A percentile compares a stretch with the other conserved stretches of the same genome.
Conservation (phyloP, 2,113 vertebrate genomes). For the Bufo gargarizans region DNA sequence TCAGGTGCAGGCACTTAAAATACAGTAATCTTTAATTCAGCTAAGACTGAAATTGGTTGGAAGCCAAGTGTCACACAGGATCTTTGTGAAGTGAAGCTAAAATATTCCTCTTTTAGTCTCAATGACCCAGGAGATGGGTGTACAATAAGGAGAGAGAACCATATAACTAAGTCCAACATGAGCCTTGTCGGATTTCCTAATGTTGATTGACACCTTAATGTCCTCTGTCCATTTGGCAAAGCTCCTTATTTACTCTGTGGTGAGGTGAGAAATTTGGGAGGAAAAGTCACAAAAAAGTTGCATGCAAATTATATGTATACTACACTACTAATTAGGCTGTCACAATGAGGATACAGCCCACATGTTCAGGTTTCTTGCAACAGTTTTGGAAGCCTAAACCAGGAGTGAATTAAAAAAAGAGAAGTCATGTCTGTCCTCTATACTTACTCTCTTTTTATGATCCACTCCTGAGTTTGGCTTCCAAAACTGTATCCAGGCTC, state of each 20-base stretch:
- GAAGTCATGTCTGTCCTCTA: no score
- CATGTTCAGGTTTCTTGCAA: no score
- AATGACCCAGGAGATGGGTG: not conserved
- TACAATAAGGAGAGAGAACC: not conserved
- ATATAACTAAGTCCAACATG: not conserved
- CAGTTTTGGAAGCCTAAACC: no score
- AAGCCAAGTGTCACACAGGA: not conserved
- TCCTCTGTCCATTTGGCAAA: not conserved
- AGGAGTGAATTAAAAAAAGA: no score
- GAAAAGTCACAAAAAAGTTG: not conserved
- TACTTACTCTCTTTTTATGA: no score
- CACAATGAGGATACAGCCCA: no score
- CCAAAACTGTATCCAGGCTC: no score
- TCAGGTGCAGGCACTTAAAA: slow-evolving; percentile 4
- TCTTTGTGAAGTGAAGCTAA: not conserved
- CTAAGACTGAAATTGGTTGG: not conserved
- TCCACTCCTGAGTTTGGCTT: no score
- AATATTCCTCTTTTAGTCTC: not conserved
- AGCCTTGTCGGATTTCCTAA: not conserved
- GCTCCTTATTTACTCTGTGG: not conserved
- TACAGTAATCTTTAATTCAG: not conserved
- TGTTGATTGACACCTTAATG: not conserved
- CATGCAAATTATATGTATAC: not conserved
- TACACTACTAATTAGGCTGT: no score
- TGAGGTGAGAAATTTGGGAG: not conserved